These are phyloP conservation scores for Pedetes capensis DNA, from an alignment of 2,113 vertebrate species.

Conservation along the genomic window DNA sequence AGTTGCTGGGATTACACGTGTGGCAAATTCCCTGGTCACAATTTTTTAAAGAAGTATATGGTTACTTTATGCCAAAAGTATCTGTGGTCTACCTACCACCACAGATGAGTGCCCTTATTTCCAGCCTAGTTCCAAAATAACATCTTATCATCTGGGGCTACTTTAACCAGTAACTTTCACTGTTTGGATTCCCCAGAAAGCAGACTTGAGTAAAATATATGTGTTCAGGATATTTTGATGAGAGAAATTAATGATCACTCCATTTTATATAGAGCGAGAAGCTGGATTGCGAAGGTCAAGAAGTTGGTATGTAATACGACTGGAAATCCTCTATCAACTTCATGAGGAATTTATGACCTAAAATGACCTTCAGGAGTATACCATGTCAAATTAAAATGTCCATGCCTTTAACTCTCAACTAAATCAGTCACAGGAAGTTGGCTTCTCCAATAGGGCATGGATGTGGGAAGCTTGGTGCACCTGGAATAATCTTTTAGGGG, in stretches of 20 bases:
- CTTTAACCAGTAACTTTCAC: neutral
- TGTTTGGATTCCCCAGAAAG: neutral
- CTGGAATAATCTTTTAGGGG: neutral
- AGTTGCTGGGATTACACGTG: too few relatives aligned
- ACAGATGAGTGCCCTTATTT: neutral
- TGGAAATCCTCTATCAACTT: neutral
- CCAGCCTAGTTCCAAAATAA: neutral
- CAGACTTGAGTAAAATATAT: neutral
- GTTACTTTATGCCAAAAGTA: neutral
- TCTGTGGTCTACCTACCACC: neutral
- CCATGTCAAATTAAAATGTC: neutral
- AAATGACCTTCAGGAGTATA: neutral
- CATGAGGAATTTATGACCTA: neutral
- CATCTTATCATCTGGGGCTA: neutral
- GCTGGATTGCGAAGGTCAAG: neutral
- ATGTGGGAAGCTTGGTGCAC: neutral
- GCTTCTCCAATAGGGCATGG: too few relatives aligned
- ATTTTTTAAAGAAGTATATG: neutral
- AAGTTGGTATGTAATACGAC: neutral
- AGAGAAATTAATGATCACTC: neutral
- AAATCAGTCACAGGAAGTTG: neutral
- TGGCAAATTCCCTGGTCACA: too few relatives aligned
- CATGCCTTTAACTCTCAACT: neutral
- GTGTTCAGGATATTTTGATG: neutral
- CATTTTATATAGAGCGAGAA: neutral